phyloP scores from a whole-genome alignment of 1,140 invertebrate species.

The Eulimnadia texana region DNA sequence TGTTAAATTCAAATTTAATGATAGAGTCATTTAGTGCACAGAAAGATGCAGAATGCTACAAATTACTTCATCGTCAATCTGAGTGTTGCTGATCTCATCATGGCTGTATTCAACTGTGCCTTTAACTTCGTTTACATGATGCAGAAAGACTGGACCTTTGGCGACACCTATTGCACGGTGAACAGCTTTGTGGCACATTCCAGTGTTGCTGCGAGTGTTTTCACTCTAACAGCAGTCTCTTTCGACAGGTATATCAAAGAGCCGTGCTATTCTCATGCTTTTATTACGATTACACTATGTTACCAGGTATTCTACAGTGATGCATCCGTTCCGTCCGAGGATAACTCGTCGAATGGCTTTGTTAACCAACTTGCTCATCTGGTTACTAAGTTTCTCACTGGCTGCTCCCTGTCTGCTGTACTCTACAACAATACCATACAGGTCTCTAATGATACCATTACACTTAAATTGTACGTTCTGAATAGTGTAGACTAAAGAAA shows the following conservation, averaged over 20 bases:
- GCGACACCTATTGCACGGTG: constrained; percentile 62
- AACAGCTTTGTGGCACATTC: constrained; percentile 80
- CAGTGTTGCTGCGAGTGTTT: constrained; percentile 76
- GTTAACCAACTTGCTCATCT: constrained; percentile 60
- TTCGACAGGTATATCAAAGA: constrained; percentile 72
- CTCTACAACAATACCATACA: constrained; percentile 57
- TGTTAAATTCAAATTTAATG: background rate
- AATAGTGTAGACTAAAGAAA: too few relatives aligned
- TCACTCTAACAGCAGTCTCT: constrained; percentile 70
- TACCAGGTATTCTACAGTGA: constrained; percentile 78
- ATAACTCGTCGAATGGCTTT: constrained; percentile 63
- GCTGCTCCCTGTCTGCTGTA: constrained; percentile 69
- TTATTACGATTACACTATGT: too few relatives aligned
- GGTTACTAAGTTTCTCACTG: constrained; percentile 58
- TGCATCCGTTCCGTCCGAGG: constrained; percentile 66
- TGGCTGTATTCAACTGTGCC: constrained; percentile 33
- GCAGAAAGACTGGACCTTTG: constrained; percentile 65
- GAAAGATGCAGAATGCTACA: constrained; percentile 34
- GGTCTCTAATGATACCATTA: too few relatives aligned
- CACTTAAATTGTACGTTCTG: too few relatives aligned
- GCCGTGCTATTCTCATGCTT: too few relatives aligned
- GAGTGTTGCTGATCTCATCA: constrained; percentile 36
- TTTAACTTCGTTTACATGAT: constrained; percentile 36
- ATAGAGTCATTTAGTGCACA: constrained; percentile 27
- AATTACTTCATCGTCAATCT: constrained; percentile 37